phyloP scores from a whole-genome alignment of 2,113 vertebrate species.

The Prinia subflava region DNA sequence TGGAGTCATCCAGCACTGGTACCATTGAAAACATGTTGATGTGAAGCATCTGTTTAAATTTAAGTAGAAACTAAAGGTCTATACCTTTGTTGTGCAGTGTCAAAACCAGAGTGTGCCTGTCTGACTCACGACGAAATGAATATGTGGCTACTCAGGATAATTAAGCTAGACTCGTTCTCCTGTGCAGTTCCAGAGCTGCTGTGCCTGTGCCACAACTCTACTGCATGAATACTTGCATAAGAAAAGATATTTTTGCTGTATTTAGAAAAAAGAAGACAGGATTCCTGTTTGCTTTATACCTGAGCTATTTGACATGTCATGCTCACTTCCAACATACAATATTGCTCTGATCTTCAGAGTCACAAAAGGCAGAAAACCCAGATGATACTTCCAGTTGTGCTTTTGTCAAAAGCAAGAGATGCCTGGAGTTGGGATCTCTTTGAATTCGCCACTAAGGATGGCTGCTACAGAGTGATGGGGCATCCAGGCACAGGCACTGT shows the following conservation, averaged over 20 bases:
- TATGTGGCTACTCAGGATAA: background rate
- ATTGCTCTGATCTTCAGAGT: background rate
- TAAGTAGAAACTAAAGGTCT: background rate
- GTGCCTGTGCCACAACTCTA: background rate
- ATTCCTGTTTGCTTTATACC: background rate
- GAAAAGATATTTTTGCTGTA: background rate
- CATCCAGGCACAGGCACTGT: background rate
- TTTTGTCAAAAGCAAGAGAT: background rate
- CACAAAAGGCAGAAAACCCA: background rate
- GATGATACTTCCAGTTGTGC: background rate
- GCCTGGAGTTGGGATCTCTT: background rate
- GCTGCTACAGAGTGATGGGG: background rate
- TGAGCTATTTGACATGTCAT: background rate
- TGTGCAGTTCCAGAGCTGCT: background rate
- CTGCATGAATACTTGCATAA: background rate
- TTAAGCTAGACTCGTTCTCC: background rate
- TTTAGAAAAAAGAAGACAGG: background rate
- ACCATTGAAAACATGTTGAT: background rate
- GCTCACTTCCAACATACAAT: background rate
- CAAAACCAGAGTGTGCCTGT: background rate
- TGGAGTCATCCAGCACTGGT: background rate
- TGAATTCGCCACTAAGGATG: background rate
- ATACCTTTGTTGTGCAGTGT: background rate
- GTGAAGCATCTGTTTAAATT: background rate
- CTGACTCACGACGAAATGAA: background rate